Evolutionary conservation across 2,113 vertebrate species (phyloP).

Genomic region (Lophura nycthemera): DNA sequence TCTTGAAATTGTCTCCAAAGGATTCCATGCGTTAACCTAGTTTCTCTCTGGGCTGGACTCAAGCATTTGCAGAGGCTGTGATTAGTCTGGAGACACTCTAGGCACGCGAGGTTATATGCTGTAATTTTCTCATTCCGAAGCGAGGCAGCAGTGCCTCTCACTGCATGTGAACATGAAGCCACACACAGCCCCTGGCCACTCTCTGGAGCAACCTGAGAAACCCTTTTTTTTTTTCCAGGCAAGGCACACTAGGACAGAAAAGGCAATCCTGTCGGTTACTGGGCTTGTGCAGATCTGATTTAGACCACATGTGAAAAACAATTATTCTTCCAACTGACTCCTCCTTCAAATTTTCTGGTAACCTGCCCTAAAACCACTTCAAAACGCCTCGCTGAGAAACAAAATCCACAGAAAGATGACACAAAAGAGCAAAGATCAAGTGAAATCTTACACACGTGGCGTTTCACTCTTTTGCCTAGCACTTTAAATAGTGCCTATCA

Average conservation of each 20-base stretch:
- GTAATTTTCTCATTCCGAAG: neutral
- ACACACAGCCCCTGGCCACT: accelerated
- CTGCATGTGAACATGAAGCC: neutral
- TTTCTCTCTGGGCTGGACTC: neutral
- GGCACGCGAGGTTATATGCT: neutral
- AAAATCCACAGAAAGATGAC: neutral
- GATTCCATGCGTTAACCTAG: neutral
- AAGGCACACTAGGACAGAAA: neutral
- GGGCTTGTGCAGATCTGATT: neutral
- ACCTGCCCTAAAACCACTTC: neutral
- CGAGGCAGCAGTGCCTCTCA: neutral
- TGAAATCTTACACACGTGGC: neutral
- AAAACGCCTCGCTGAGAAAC: neutral
- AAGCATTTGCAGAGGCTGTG: neutral
- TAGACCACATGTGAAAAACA: neutral
- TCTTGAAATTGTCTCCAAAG: neutral
- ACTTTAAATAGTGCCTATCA: neutral
- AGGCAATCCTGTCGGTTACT: neutral
- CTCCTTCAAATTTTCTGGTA: neutral
- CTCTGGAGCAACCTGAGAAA: neutral
- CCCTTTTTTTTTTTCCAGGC: neutral
- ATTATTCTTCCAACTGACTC: neutral
- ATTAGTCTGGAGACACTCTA: neutral
- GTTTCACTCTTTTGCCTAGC: neutral
- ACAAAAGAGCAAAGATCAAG: neutral